Percentiles rank a stretch among this genome's conserved stretches.
These are phyloP conservation scores for Xestobium rufovillosum DNA, from an alignment of 2,888 invertebrate species.

Conservation along the genomic window DNA sequence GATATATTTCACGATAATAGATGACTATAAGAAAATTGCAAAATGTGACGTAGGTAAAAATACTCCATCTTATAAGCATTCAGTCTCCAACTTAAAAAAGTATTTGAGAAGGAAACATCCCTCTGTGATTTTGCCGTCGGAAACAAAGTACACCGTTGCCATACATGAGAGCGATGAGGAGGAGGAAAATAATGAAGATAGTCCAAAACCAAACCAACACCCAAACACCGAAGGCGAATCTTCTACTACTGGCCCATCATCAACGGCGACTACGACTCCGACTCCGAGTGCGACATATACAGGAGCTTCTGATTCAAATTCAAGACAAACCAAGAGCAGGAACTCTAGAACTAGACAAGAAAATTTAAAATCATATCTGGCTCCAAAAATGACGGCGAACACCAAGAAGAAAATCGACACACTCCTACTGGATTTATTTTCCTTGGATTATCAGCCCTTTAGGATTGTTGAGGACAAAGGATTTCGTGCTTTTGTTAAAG, in stretches of 20 bases:
- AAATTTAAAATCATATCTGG: background rate
- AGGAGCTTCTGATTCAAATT: no score
- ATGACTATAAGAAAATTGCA: background rate
- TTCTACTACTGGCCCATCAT: background rate
- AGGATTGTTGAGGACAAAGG: slow-evolving; percentile 22
- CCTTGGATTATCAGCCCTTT: slow-evolving; percentile 23
- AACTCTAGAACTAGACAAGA: background rate
- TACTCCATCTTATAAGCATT: background rate
- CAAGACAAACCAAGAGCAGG: background rate
- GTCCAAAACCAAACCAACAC: background rate
- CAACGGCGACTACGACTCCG: background rate
- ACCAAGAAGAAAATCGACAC: slow-evolving; percentile 14
- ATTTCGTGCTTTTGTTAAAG: slow-evolving; percentile 18
- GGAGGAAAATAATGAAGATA: background rate
- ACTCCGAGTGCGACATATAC: no score
- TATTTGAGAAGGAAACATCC: background rate
- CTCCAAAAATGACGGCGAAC: background rate
- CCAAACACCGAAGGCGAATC: background rate
- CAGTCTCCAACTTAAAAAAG: background rate
- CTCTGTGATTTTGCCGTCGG: background rate
- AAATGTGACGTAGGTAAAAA: background rate
- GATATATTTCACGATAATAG: background rate
- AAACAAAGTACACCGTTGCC: background rate
- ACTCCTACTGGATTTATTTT: slow-evolving; percentile 17
- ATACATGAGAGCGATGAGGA: slow-evolving; percentile 3